Evolutionary conservation across 2,888 invertebrate genomes (phyloP).

Genomic region (Epirrhoe tristata): DNA sequence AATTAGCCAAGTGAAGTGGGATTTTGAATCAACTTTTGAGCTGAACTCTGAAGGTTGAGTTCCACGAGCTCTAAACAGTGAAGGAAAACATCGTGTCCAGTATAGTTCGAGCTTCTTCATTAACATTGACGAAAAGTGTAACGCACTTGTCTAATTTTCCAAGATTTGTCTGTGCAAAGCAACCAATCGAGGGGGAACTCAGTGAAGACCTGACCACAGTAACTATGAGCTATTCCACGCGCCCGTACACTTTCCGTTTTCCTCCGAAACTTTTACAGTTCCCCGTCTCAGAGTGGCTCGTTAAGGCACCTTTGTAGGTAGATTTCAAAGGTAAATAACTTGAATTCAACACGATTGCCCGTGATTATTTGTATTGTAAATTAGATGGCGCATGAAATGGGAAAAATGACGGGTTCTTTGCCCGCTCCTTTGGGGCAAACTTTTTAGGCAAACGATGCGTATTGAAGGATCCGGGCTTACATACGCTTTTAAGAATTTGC

Average conservation of each 20-base stretch:
- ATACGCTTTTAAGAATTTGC: slow-evolving; percentile 14
- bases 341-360: slow-evolving; percentile 62
- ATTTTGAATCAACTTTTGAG: too few relatives aligned
- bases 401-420: slow-evolving; percentile 40
- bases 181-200: not conserved
- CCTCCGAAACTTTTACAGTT: slow-evolving; percentile 61
- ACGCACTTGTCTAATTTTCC: not conserved
- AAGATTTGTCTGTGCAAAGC: not conserved
- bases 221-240: slow-evolving; percentile 15
- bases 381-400: slow-evolving; percentile 51
- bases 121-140: not conserved
- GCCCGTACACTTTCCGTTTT: slow-evolving; percentile 56
- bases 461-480: slow-evolving; percentile 23
- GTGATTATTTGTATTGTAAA: slow-evolving; percentile 72
- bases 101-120: not conserved
- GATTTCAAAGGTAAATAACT: slow-evolving; percentile 65
- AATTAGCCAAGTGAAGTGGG: too few relatives aligned
- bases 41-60: too few relatives aligned
- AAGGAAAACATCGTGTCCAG: too few relatives aligned
- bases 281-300: slow-evolving; percentile 60
- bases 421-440: slow-evolving; percentile 35
- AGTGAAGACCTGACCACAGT: slow-evolving; percentile 8
- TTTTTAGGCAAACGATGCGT: slow-evolving; percentile 38
- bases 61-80: too few relatives aligned
- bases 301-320: slow-evolving; percentile 70